Base-by-base conservation (phyloP, 2,888 invertebrate genomes). In the Schizaphis graminum region DNA sequence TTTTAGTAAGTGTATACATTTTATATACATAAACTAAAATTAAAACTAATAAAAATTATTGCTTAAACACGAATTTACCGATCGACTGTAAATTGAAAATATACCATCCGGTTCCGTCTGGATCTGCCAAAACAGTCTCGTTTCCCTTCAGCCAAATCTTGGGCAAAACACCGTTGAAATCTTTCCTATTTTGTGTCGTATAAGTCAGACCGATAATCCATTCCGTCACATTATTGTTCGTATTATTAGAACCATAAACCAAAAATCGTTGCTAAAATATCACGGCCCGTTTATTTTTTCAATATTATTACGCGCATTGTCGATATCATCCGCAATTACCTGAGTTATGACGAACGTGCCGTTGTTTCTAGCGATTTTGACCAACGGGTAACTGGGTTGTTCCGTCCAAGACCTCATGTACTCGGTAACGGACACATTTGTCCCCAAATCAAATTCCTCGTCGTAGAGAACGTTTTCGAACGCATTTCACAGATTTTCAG, bases 401-500 rank as follows among this genome's bases (percentile, higher is more conserved):
- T 97, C 96, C 0, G 97, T 97, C 98, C 98, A 98, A 0, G 97
- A 96, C 95, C 97, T 97, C 97, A 98, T 97, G 94, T 98, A 96
- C 0, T 98, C 97, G 0, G 97, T 84, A 26, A 94, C 44, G 3
- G 97, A 35, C 4, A 94, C 7, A 4, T 91, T 41, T 21, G 10
- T n/a, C 0, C 56, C 92, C 0, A 95, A 44, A 26, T 94, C 93
- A 47, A 88, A 84, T 53, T 41, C 13, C 0, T 8, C 35, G 0
- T 95, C 95, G 1, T 13, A 53, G 1, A 95, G 95, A 35, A 96
- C 95, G 0, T 96, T 96, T 84, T 95, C 94, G 10, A 95, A 91
- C 3, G 94, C 94, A n/a, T 16, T 35, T 91, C 91, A 95, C 26
- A 95, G 61, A 24, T 95, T 53, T 26, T 90, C 88, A 1, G 95